phyloP scores from a whole-genome alignment of 2,888 invertebrate species.

The Kryphioiulus occultus region DNA sequence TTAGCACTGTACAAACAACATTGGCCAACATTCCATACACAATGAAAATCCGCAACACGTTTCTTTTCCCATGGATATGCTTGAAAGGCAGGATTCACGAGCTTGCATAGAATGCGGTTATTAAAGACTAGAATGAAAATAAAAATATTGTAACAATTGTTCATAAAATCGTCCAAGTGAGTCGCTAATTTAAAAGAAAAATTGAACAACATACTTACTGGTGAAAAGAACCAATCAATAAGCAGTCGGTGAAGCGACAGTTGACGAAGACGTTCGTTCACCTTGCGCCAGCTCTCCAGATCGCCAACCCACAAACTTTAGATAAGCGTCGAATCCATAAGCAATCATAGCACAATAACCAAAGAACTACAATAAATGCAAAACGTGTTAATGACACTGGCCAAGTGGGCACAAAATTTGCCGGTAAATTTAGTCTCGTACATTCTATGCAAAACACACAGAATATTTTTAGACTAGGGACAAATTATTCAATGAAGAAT shows the following conservation, averaged over 20 bases:
- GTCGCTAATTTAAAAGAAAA: no score
- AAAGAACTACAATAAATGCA: slow-evolving; percentile 75
- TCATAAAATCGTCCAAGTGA: no score
- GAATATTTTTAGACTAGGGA: no score
- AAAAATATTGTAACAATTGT: not conserved
- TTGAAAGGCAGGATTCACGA: not conserved
- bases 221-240: slow-evolving; percentile 47
- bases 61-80: not conserved
- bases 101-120: slow-evolving; percentile 16
- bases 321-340: slow-evolving; percentile 80
- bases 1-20: slow-evolving; percentile 21
- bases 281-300: slow-evolving; percentile 65
- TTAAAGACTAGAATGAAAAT: not conserved
- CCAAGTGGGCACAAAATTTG: not conserved
- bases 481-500: no score
- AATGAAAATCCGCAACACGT: not conserved
- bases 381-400: not conserved
- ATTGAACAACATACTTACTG: not conserved
- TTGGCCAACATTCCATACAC: slow-evolving; percentile 22
- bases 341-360: slow-evolving; percentile 81
- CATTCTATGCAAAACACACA: no score
- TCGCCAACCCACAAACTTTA: slow-evolving; percentile 75
- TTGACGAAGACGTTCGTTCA: slow-evolving; percentile 47
- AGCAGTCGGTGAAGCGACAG: slow-evolving; percentile 52
- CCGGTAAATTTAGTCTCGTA: no score